Base-by-base conservation (phyloP, 2,888 invertebrate species). In the Pomacea canaliculata region DNA sequence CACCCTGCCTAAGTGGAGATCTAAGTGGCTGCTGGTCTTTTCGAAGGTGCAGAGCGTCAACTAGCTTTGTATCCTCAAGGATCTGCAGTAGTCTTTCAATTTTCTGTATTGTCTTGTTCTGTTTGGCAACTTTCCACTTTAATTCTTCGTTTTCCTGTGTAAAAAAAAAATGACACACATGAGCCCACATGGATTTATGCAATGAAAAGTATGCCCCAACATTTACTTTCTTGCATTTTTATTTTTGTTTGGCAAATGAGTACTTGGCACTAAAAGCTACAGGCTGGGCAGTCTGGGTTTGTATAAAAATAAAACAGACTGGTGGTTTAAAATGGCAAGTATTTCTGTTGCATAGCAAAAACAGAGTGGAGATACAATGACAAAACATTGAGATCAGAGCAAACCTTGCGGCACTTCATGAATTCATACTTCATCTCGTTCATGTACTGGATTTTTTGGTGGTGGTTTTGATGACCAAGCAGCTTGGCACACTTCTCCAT, bases 401-500 rank as follows among this genome's bases (percentile, higher is more conserved):
- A 70, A 27, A 90, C 90, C 23, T 85, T 79, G 81, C 88, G 89
- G 48, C 90, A 79, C 48, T 78, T 62, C 49, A 83, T 81, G 78
- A 88, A 89, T 79, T 91, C 91, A 56, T 90, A 87, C 79, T 90
- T 91, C 65, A 92, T 82, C 79, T 91, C 90, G 59, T 87, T 83
- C 23, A 92, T 84, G 84, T 94, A 93, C 77, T 93, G 93, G 71
- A 94, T 93, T 87, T 93, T 94, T 87, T 94, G 94, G 82, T 92
- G 93, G 81, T 93, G 93, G 87, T 94, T 94, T 82, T 93, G 93
- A 83, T 94, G 94, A 0, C 94, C 94, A n/a, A 94, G 88, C 72
- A 93, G 87, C 78, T 93, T 92, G 3, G 93, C 93, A 85, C 93
- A 93, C 82, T 93, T 93, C 70, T 91, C 87, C 19, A 92, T 91